Percentiles rank a stretch among this genome's conserved stretches.
Conservation (phyloP, 2,888 invertebrate species). For the Mythimna lalbum region DNA sequence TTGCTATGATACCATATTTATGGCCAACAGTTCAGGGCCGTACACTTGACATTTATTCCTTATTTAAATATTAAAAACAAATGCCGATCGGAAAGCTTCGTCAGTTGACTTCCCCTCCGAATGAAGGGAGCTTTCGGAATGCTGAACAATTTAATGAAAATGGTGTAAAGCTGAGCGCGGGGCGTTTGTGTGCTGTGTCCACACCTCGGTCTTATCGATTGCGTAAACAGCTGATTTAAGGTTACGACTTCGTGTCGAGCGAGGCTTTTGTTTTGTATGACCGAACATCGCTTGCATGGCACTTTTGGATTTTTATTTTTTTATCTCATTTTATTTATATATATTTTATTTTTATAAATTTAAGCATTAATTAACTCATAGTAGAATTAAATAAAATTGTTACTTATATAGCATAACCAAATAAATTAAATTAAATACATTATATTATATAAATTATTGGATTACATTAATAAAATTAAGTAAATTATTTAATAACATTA, state of each 20-base stretch:
- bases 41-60: not conserved
- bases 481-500: too few species aligned
- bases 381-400: too few species aligned
- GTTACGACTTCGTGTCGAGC: conserved; percentile 33
- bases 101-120: conserved; percentile 3
- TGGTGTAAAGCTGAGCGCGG: conserved; percentile 14
- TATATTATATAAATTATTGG: too few species aligned
- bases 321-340: not conserved
- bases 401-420: too few species aligned
- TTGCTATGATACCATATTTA: conserved; percentile 35
- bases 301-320: too few species aligned
- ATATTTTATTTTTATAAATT: too few species aligned
- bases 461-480: too few species aligned
- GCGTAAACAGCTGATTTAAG: conserved; percentile 44
- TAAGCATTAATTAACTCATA: too few species aligned
- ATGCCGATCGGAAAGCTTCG: not conserved
- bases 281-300: not conserved
- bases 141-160: conserved; percentile 17
- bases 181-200: conserved; percentile 33
- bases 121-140: conserved; percentile 41
- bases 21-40: not conserved
- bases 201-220: conserved; percentile 45
- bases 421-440: too few species aligned
- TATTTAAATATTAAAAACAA: not conserved
- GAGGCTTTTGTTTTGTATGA: not conserved